Evolutionary conservation across 2,797 vertebrate species (phyloP).

Genomic region (Pygocentrus nattereri): DNA sequence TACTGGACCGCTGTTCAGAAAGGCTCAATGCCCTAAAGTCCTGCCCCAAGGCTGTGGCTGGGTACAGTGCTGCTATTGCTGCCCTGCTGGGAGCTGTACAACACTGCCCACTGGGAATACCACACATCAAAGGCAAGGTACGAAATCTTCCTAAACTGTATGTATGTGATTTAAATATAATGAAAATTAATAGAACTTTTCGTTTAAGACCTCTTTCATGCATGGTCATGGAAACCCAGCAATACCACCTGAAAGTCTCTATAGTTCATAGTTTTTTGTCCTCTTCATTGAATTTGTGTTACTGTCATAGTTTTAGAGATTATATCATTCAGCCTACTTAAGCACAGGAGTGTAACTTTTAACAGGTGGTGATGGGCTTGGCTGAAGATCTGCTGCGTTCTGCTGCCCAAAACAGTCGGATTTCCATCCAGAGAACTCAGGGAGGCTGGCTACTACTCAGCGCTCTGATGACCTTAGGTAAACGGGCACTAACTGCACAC

Average conservation of each 20-base stretch:
- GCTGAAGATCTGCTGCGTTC: conserved; percentile 91
- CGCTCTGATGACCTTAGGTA: conserved; percentile 90
- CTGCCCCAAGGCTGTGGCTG: conserved; percentile 88
- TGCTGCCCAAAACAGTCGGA: conserved; percentile 89
- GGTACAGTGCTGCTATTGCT: conserved; percentile 87
- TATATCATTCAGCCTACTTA: not conserved
- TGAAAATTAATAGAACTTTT: no score
- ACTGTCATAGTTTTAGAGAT: not conserved
- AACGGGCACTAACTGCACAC: not conserved
- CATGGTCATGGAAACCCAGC: not conserved
- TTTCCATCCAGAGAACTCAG: conserved; percentile 88
- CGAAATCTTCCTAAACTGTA: conserved; percentile 4
- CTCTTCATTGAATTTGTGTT: not conserved
- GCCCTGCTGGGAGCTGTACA: conserved; percentile 88
- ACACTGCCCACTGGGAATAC: conserved; percentile 90
- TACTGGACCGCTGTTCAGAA: conserved; percentile 88
- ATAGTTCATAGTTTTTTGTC: not conserved
- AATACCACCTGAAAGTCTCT: not conserved
- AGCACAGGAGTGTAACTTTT: conserved; percentile 8
- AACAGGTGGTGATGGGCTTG: conserved; percentile 85
- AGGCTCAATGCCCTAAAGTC: conserved; percentile 83
- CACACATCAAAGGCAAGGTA: conserved; percentile 91
- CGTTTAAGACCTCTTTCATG: not conserved
- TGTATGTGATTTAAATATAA: not conserved
- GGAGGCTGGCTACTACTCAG: conserved; percentile 90